Base-by-base conservation (phyloP, 2,113 vertebrate species). In the Petaurus breviceps region DNA sequence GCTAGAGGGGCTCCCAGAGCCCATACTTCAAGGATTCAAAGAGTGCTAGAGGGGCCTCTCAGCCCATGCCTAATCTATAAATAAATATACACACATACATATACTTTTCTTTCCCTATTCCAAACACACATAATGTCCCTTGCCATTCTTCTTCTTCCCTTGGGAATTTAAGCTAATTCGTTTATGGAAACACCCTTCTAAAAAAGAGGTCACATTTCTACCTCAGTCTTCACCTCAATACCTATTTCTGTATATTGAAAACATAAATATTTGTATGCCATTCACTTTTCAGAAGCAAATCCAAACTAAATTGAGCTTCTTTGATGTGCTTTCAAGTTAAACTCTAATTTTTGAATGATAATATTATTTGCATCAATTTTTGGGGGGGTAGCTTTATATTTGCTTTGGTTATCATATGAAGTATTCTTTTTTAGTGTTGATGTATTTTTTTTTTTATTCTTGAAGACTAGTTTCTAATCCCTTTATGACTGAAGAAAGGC, bases 391-490 rank as follows among this genome's bases (percentile, higher is more conserved):
- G n/a, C n/a, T 43, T 0, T 50, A 91, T 57, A 37, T 52, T 43
- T 93, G 10, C 61, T 28, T 8, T 50, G 2, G n/a, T 93, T 84
- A 84, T 84, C 11, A 89, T 55, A 92, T 91, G 51, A 54, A 90
- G 6, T 0, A 0, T 22, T 94, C 2, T 9, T 94, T 94, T 91
- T 96, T 37, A 52, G 3, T 68, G 24, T 14, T 0, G 47, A 16
- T 84, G 22, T 31, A 54, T 96, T 96, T 77, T 14, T 96, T 77
- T 14, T 14, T 77, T 96, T 96, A 0, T 61, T 90, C 19, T 22
- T 77, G 68, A 77, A 43, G 37, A 77, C 16, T 77, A 43, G 6
- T 77, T 77, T 37, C 16, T 77, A 43, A 43, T n/a, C 31, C 93
- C 12, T 97, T 96, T 53, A 16, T 90, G 92, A 1, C 49, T 94